Evolutionary conservation across 2,888 invertebrate species (phyloP).

Genomic region (Xiphydria camelus): DNA sequence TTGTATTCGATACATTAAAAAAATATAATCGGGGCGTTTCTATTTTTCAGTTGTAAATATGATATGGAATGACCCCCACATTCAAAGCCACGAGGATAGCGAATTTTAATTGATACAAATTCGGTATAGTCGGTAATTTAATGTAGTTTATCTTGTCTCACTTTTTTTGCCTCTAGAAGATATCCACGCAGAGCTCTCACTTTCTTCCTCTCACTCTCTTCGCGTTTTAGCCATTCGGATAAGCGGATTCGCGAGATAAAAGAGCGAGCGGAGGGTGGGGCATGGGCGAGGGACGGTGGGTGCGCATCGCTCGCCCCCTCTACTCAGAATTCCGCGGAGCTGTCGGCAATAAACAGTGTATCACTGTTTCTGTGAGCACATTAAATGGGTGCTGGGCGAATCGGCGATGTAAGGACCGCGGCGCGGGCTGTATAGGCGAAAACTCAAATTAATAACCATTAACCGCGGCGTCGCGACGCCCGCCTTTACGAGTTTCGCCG

Average conservation of each 20-base stretch:
- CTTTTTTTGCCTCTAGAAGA: too few relatives aligned
- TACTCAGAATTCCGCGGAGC: constrained; percentile 45
- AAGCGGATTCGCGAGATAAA: constrained; percentile 25
- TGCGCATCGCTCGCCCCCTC: constrained; percentile 17
- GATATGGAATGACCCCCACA: too few relatives aligned
- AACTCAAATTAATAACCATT: constrained; percentile 36
- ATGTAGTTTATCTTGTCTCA: constrained; percentile 27
- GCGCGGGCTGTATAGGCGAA: constrained; percentile 7
- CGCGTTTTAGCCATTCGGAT: constrained; percentile 16
- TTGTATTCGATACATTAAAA: too few relatives aligned
- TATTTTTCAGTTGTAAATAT: too few relatives aligned
- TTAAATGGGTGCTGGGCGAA: constrained; percentile 28
- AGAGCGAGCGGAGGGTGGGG: not conserved
- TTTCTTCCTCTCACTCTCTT: constrained; percentile 4
- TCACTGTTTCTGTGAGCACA: constrained; percentile 48
- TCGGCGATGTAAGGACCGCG: constrained; percentile 2
- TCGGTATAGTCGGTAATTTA: constrained; percentile 10
- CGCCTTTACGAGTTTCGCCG: too few relatives aligned
- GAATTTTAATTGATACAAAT: constrained; percentile 16
- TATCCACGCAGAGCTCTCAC: too few relatives aligned
- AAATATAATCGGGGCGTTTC: too few relatives aligned
- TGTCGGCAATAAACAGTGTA: constrained; percentile 48
- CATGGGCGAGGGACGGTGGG: constrained; percentile 9
- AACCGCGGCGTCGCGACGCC: constrained; percentile 18
- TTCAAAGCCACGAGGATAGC: too few relatives aligned